Evolutionary conservation across 2,113 vertebrate genomes (phyloP), one percentile per base, ranked within the genome.

Genomic region (Reinhardtius hippoglossoides): DNA sequence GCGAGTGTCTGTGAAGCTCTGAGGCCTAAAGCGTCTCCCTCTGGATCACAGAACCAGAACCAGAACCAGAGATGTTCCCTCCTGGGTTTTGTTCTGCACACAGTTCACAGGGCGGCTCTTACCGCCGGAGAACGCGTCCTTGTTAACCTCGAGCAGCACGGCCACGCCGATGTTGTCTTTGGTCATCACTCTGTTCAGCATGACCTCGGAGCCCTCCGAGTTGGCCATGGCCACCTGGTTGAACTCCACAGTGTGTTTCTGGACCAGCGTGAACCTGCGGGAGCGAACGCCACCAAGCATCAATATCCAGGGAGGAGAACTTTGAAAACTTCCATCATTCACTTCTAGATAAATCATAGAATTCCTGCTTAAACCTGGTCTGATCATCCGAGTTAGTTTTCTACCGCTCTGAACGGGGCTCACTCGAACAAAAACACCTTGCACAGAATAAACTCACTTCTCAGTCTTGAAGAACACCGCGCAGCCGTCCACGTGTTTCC

Each of bases 171-270:
- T 98, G 91, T 99, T 99, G 94, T 99, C 98, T 93, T 99, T 99
- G 14, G 98, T 99, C 98, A 98, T 99, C 65, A 99, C 98, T 88
- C 98, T 91, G 92, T 99, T 99, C 70, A 99, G 52, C 98, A 99
- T 99, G 68, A 98, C 97, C 94, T 99, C 98, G 0, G 98, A 99
- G 18, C 98, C 98, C 91, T 99, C 98, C 0, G 97, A 99, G 93
- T 99, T 99, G 9, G 98, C 98, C 98, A 99, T 99, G 40, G 98
- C 98, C 75, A 99, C 97, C 91, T 99, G 98, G 91, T 99, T 99
- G 93, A 99, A 99, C 94, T 99, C 98, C 89, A 99, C 98, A 0
- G 97, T 97, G 92, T 99, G 96, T 92, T 98, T 98, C 93, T 99
- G 97, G 85, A 99, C 96, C 92, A 98, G 80, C 0, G 96, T 95